Conservation (phyloP, 2,888 invertebrate genomes). For the Lordiphosa fenestrarum region DNA sequence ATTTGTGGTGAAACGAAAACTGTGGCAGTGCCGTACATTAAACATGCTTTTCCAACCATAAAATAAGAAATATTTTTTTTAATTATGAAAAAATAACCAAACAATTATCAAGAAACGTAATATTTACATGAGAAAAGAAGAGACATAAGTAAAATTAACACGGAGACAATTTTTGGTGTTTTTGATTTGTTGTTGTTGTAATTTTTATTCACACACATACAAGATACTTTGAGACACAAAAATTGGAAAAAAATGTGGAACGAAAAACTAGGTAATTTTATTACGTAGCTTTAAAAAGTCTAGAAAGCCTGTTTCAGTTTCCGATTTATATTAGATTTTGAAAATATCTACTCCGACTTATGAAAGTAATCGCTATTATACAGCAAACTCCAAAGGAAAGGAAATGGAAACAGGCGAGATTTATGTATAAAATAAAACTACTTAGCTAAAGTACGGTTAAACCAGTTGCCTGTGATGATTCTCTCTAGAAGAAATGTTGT, state of each 20-base stretch:
- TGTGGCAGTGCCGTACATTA: slow-evolving; percentile 66
- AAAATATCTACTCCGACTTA: too few species aligned
- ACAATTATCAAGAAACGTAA: slow-evolving; percentile 30
- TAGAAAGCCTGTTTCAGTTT: not conserved
- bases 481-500: too few species aligned
- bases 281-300: slow-evolving; percentile 15
- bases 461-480: too few species aligned
- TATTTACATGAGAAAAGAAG: slow-evolving; percentile 52
- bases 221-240: slow-evolving; percentile 81
- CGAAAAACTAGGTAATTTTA: slow-evolving; percentile 39
- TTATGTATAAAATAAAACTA: too few species aligned
- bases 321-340: too few species aligned
- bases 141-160: slow-evolving; percentile 38
- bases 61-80: too few species aligned
- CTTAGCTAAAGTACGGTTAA: too few species aligned
- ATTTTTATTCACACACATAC: slow-evolving; percentile 80
- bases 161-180: slow-evolving; percentile 38
- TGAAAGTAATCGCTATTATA: too few species aligned
- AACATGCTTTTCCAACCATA: slow-evolving; percentile 51
- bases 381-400: too few species aligned
- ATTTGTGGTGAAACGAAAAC: slow-evolving; percentile 14
- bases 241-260: slow-evolving; percentile 34
- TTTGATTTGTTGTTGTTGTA: slow-evolving; percentile 56
- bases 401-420: too few species aligned
- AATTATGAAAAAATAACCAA: slow-evolving; percentile 19